These are phyloP conservation scores for Gryllus bimaculatus DNA, from an alignment of 1,140 invertebrate species.

Conservation along the genomic window DNA sequence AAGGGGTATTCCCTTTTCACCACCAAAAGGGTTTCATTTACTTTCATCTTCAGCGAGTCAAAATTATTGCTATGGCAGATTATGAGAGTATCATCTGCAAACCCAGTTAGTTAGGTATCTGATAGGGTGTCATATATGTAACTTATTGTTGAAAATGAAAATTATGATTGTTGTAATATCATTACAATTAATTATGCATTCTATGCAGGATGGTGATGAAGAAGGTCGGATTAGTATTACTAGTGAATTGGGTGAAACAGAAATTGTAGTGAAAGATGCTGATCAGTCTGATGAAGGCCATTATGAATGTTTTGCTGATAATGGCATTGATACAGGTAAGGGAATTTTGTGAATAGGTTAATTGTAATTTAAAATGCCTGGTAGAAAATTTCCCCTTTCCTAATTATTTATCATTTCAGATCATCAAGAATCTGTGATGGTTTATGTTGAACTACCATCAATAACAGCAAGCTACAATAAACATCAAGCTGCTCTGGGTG, in stretches of 20 bases:
- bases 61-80: too few relatives aligned
- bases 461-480: neutral
- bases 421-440: neutral
- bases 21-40: too few relatives aligned
- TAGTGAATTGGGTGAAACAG: neutral
- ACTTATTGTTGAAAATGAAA: too few relatives aligned
- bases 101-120: too few relatives aligned
- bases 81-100: too few relatives aligned
- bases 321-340: slow-evolving; percentile 14
- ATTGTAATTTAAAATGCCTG: neutral
- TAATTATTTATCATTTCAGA: slow-evolving; percentile 6
- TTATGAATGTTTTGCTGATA: slow-evolving; percentile 17
- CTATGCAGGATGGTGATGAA: neutral
- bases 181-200: too few relatives aligned
- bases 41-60: too few relatives aligned
- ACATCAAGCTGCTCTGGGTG: neutral
- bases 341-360: neutral
- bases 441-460: slow-evolving; percentile 11
- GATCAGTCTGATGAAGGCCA: slow-evolving; percentile 6
- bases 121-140: too few relatives aligned
- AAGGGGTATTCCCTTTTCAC: too few relatives aligned
- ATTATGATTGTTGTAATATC: too few relatives aligned
- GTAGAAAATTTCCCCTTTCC: neutral
- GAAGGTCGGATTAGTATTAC: neutral
- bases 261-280: slow-evolving; percentile 12